Conservation (phyloP, 2,113 vertebrate species). For the Herpailurus yagouaroundi region DNA sequence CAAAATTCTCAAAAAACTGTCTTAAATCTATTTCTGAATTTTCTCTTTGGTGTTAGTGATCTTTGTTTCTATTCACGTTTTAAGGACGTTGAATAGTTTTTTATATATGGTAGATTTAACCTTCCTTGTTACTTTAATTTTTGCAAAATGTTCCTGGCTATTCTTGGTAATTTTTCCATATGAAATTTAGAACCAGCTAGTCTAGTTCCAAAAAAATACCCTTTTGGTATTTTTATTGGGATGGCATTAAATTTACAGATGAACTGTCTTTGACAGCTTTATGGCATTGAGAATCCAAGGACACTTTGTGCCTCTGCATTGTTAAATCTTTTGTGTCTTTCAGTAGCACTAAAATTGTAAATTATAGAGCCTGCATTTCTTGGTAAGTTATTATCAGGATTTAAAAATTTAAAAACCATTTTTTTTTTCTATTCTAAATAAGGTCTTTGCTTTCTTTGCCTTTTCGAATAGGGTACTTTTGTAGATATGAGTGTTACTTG, state of each 20-base stretch:
- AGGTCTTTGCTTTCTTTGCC: neutral
- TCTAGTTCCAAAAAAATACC: neutral
- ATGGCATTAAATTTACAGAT: conserved; percentile 31
- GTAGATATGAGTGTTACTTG: neutral
- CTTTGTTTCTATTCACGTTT: neutral
- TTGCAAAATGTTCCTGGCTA: conserved; percentile 11
- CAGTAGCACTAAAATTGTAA: neutral
- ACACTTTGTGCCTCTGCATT: neutral
- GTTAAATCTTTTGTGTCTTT: neutral
- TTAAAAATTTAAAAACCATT: neutral
- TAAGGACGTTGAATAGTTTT: neutral
- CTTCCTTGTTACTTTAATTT: conserved; percentile 31
- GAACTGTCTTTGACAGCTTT: conserved; percentile 40
- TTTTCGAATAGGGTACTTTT: conserved; percentile 44
- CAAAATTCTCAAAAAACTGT: neutral
- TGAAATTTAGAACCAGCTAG: conserved; percentile 65
- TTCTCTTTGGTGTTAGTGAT: neutral
- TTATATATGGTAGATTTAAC: conserved; percentile 12
- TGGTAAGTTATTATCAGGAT: conserved; percentile 36
- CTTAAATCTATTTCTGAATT: neutral
- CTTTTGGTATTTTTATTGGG: conserved; percentile 52
- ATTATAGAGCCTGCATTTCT: neutral
- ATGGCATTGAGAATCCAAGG: neutral
- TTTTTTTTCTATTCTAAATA: conserved; percentile 29
- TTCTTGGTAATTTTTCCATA: conserved; percentile 64